phyloP scores from a whole-genome alignment of 1,140 invertebrate genomes.

The Tetragnatha versicolor region DNA sequence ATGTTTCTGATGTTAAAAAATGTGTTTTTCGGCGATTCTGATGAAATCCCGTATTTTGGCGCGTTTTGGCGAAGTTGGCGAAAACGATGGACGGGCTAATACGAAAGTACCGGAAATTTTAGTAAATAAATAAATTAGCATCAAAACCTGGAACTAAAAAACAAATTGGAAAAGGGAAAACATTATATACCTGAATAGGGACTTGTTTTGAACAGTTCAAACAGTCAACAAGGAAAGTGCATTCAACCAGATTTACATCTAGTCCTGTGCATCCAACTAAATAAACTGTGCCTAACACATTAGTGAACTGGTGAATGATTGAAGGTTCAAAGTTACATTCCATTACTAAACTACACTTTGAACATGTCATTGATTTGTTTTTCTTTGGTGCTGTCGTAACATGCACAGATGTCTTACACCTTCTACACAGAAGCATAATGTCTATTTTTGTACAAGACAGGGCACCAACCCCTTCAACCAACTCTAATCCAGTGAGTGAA shows the following conservation, averaged over 20 bases:
- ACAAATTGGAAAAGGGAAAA: not conserved
- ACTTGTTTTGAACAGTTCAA: slow-evolving; percentile 62
- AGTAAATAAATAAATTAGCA: not conserved
- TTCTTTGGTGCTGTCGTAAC: slow-evolving; percentile 58
- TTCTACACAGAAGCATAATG: slow-evolving; percentile 61
- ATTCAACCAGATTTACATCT: slow-evolving; percentile 63
- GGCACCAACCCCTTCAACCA: slow-evolving; percentile 60
- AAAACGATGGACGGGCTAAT: too few relatives aligned
- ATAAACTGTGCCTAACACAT: slow-evolving; percentile 63
- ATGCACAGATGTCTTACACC: slow-evolving; percentile 62
- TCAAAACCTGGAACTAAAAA: not conserved
- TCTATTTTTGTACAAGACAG: slow-evolving; percentile 59
- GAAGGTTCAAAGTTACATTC: slow-evolving; percentile 61
- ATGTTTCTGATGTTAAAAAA: too few relatives aligned
- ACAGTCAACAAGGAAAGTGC: slow-evolving; percentile 60
- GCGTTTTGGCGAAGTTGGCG: too few relatives aligned
- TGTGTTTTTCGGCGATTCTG: too few relatives aligned
- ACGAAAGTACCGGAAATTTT: too few relatives aligned
- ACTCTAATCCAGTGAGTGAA: slow-evolving; percentile 60
- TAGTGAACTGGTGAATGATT: slow-evolving; percentile 62
- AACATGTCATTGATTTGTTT: slow-evolving; percentile 59
- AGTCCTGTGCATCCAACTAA: slow-evolving; percentile 61
- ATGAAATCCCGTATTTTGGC: too few relatives aligned
- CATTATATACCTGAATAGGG: slow-evolving; percentile 15
- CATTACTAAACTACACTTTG: slow-evolving; percentile 60